Conservation (phyloP, 2,797 vertebrate genomes). For the Argentina silus region DNA sequence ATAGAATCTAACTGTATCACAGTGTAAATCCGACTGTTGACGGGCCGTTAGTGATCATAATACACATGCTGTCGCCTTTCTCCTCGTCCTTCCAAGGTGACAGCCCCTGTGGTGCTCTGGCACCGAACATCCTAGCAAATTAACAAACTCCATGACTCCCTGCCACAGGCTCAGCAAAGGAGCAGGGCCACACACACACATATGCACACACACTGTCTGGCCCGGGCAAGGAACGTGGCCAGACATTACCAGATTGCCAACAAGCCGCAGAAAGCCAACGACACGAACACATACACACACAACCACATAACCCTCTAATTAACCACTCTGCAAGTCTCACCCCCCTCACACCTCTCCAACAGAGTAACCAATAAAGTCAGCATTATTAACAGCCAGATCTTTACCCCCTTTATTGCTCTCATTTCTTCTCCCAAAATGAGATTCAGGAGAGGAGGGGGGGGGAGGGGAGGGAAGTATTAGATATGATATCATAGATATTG, state of each 20-base stretch:
- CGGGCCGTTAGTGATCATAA: slow-evolving; percentile 49
- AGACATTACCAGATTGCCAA: neutral
- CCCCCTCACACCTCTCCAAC: slow-evolving; percentile 43
- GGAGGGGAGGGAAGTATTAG: neutral
- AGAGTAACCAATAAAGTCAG: slow-evolving; percentile 47
- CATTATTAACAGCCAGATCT: slow-evolving; percentile 54
- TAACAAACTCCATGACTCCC: slow-evolving; percentile 65
- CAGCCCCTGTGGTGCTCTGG: slow-evolving; percentile 66
- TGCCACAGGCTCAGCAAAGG: slow-evolving; percentile 36
- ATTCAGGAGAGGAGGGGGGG: slow-evolving; percentile 11
- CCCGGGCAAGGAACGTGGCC: neutral
- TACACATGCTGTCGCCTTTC: slow-evolving; percentile 33
- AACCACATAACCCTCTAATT: slow-evolving; percentile 59
- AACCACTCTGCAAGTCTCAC: slow-evolving; percentile 51
- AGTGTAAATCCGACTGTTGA: slow-evolving; percentile 17
- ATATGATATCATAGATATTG: neutral
- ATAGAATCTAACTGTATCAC: no score
- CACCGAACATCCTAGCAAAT: slow-evolving; percentile 66
- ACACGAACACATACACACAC: slow-evolving; percentile 9
- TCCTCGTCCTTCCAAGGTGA: slow-evolving; percentile 73
- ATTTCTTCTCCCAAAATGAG: slow-evolving; percentile 41
- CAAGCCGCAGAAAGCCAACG: neutral
- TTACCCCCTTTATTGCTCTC: slow-evolving; percentile 19
- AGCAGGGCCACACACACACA: slow-evolving; percentile 22
- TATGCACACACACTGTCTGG: slow-evolving; percentile 40